Base-by-base conservation (phyloP, 2,113 vertebrate genomes). In the Delphinus delphis region DNA sequence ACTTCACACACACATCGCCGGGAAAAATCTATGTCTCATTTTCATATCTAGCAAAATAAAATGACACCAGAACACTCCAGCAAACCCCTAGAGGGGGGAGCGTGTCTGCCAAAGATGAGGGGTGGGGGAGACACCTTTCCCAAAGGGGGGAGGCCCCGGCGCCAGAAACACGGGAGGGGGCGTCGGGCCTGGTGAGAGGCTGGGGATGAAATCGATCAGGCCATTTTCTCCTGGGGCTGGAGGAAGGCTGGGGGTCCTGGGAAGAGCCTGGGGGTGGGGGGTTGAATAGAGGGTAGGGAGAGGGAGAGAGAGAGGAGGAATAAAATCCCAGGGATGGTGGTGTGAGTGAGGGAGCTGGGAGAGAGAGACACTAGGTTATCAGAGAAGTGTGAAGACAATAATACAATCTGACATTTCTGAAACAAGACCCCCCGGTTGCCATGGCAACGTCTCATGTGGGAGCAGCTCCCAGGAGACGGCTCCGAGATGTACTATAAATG, bases 321-420 rank as follows among this genome's bases (percentile, higher is more conserved):
- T 36, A 76, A 67, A 88, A 83, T 89, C 85, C 76, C 6, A 28
- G 79, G 80, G 80, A 67, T 58, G 96, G 50, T 84, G 83, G 95
- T 95, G 93, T 85, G 96, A 88, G 41, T 73, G 97, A 85, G 65
- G 97, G 76, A 95, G 98, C 92, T 50, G 97, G 89, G 98, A 97
- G 98, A 98, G 98, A 98, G 98, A 98, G 98, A 98, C 98, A 98
- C 98, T 98, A 97, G 99, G 99, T 99, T 99, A 99, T 99, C 99
- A 99, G 99, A 99, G 99, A 99, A 99, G 99, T 99, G 99, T 99
- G 99, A 99, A 99, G 99, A 99, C 99, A 99, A 99, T 99, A 99
- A 99, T 99, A 99, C 99, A 99, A 99, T 99, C 99, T 99, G 99
- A 99, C 99, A 99, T 99, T 99, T 99, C 99, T 99, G 99, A 99